These are phyloP conservation scores for Nematolebias whitei DNA, from an alignment of 2,113 vertebrate genomes.

Conservation along the genomic window DNA sequence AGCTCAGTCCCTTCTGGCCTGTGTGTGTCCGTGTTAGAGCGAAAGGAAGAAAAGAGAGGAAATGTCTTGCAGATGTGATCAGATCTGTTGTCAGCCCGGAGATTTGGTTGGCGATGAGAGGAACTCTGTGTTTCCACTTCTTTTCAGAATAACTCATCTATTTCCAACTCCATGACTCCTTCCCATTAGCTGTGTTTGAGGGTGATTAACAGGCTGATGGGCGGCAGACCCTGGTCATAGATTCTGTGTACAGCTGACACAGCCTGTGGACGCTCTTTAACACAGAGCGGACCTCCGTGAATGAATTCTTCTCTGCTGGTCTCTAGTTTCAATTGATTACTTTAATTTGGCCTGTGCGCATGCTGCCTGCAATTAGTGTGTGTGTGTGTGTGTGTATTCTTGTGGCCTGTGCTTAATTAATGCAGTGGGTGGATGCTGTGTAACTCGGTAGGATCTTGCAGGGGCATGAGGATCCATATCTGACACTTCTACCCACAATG, in stretches of 20 bases:
- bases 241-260: slow-evolving; percentile 47
- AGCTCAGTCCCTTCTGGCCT: slow-evolving; percentile 30
- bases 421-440: slow-evolving; percentile 62
- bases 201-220: slow-evolving; percentile 47
- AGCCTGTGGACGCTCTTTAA: slow-evolving; percentile 39
- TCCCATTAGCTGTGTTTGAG: slow-evolving; percentile 33
- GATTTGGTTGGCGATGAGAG: slow-evolving; percentile 31
- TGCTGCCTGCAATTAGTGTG: slow-evolving; percentile 65
- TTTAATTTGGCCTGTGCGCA: slow-evolving; percentile 69
- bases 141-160: slow-evolving; percentile 2
- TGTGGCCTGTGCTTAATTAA: slow-evolving; percentile 68
- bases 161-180: slow-evolving; percentile 6
- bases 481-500: slow-evolving; percentile 39
- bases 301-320: too few relatives aligned
- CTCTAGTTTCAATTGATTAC: slow-evolving; percentile 70
- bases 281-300: slow-evolving; percentile 37
- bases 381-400: slow-evolving; percentile 24
- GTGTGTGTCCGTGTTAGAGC: slow-evolving; percentile 44
- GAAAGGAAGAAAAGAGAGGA: slow-evolving; percentile 32
- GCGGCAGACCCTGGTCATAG: slow-evolving; percentile 28
- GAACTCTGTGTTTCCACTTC: slow-evolving; percentile 20
- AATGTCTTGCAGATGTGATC: slow-evolving; percentile 73
- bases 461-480: slow-evolving; percentile 46
- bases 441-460: slow-evolving; percentile 51
- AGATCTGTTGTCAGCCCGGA: slow-evolving; percentile 49